phyloP scores from a whole-genome alignment of 2,888 invertebrate species.

The Bhutanitis thaidina region DNA sequence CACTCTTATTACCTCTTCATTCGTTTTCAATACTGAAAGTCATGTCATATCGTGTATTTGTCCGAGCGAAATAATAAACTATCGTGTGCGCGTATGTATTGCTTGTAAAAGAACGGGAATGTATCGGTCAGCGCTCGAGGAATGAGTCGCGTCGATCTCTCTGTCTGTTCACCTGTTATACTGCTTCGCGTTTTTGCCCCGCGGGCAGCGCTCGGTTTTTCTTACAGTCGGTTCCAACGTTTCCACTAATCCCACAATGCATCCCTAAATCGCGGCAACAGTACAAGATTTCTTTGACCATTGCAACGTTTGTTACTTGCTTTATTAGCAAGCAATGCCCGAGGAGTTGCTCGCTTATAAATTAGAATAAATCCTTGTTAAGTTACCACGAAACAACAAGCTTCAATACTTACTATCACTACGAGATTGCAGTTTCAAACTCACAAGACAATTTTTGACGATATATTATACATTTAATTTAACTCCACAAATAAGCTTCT shows the following conservation, averaged over 20 bases:
- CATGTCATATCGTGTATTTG: no score
- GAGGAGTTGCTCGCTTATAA: no score
- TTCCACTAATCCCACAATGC: slow-evolving; percentile 33
- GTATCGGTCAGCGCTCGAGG: slow-evolving; percentile 19
- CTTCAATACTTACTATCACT: no score
- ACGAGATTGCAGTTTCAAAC: no score
- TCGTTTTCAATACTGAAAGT: no score
- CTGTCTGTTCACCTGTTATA: slow-evolving; percentile 44
- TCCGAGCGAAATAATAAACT: slow-evolving; percentile 5
- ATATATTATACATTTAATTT: no score
- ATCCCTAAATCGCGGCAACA: slow-evolving; percentile 57
- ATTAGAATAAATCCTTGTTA: no score
- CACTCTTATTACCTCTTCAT: no score
- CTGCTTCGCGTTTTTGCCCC: slow-evolving; percentile 42
- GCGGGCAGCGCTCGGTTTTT: slow-evolving; percentile 35
- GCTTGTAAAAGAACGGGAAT: slow-evolving; percentile 19
- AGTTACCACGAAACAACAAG: no score
- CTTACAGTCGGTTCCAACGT: slow-evolving; percentile 38
- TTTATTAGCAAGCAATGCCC: neutral
- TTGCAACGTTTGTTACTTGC: slow-evolving; percentile 24
- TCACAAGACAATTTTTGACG: no score
- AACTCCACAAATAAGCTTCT: no score
- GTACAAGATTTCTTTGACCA: slow-evolving; percentile 47
- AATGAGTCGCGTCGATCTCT: slow-evolving; percentile 16
- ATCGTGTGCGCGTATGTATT: neutral